Evolutionary conservation across 2,113 vertebrate species (phyloP).

Genomic region (Cervus canadensis): DNA sequence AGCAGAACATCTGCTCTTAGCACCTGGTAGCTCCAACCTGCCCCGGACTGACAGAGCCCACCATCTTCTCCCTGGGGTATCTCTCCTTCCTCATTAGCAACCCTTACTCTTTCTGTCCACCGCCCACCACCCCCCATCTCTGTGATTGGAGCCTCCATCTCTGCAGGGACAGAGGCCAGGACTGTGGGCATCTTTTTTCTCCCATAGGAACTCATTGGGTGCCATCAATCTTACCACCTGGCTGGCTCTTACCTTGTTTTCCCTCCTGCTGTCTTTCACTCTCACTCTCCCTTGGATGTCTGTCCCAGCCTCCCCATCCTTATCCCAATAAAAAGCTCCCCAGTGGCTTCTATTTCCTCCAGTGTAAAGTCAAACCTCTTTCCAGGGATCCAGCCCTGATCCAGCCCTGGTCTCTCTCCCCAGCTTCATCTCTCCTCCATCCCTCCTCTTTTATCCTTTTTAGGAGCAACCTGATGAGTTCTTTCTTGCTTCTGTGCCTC

Average conservation of each 20-base stretch:
- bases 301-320: neutral
- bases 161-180: neutral
- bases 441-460: neutral
- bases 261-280: neutral
- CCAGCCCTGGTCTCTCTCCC: neutral
- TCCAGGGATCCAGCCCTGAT: fast-evolving
- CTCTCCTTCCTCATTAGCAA: neutral
- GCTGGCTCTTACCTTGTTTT: neutral
- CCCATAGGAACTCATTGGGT: neutral
- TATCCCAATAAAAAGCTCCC: neutral
- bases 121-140: neutral
- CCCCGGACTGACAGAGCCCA: neutral
- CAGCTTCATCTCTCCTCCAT: neutral
- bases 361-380: neutral
- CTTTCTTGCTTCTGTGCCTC: neutral
- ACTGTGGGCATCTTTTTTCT: neutral
- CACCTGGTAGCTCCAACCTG: fast-evolving
- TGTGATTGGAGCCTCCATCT: neutral
- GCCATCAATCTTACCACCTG: neutral
- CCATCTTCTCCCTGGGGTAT: neutral
- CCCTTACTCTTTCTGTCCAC: neutral
- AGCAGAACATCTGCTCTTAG: neutral
- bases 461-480: neutral
- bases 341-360: neutral
- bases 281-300: neutral